phyloP scores from a whole-genome alignment of 2,113 vertebrate species.

The Panthera tigris region DNA sequence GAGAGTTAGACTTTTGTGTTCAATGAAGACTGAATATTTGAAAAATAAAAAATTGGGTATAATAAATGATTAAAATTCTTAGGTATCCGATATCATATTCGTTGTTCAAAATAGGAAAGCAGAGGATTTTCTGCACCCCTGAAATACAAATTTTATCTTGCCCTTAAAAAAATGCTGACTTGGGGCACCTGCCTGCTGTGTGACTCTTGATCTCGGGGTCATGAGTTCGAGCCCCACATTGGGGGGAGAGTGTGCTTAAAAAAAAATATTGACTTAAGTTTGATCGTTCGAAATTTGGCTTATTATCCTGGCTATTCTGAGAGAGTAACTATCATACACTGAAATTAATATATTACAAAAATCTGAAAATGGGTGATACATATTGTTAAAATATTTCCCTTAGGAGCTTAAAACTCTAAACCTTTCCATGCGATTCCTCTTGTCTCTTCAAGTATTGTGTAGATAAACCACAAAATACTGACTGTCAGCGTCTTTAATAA shows the following conservation, averaged over 20 bases:
- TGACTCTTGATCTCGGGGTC: not conserved
- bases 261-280: not conserved
- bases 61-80: not conserved
- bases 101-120: not conserved
- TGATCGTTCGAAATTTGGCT: not conserved
- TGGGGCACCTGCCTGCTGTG: not conserved
- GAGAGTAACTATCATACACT: not conserved
- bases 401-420: not conserved
- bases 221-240: not conserved
- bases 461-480: not conserved
- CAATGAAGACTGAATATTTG: not conserved
- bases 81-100: not conserved
- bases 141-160: not conserved
- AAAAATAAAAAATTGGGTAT: not conserved
- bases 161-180: not conserved
- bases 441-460: not conserved
- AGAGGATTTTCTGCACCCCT: not conserved
- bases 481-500: not conserved
- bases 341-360: not conserved
- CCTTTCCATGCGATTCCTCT: not conserved
- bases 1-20: not conserved
- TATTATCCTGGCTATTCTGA: not conserved
- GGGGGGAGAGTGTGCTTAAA: not conserved
- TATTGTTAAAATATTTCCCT: not conserved
- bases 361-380: not conserved